Conservation (phyloP, 2,888 invertebrate genomes). For the Pandemis corylana region DNA sequence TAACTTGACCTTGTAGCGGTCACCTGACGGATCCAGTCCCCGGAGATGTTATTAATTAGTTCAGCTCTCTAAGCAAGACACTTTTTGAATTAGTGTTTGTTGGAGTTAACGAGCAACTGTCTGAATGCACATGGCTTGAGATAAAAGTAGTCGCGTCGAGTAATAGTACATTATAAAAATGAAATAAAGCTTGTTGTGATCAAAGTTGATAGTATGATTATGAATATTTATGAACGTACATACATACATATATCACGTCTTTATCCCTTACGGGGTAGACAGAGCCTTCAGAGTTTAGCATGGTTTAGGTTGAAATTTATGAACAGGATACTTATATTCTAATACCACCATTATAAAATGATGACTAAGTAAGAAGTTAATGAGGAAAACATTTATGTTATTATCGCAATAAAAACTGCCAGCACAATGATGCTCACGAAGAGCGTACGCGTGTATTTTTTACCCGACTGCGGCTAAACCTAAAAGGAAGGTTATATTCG, state of each 20-base stretch:
- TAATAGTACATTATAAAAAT: background rate
- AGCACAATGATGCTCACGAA: background rate
- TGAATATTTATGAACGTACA: background rate
- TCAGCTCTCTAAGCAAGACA: background rate
- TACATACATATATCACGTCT: too few species aligned
- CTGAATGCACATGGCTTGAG: background rate
- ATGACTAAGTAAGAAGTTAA: constrained; percentile 1
- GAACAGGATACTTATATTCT: background rate
- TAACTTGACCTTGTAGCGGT: constrained; percentile 3
- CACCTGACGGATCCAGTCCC: constrained; percentile 6
- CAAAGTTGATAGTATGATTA: background rate
- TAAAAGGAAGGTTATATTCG: background rate
- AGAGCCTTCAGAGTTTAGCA: too few species aligned
- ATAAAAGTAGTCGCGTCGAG: background rate
- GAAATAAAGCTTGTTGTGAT: background rate
- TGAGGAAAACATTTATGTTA: background rate
- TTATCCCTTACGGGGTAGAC: too few species aligned
- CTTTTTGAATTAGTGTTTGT: too few species aligned
- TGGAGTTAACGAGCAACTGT: background rate
- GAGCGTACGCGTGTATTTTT: background rate
- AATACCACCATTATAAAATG: background rate
- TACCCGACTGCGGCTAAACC: too few species aligned
- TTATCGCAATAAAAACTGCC: background rate
- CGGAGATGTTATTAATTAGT: constrained; percentile 4
- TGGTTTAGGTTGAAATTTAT: background rate